Conservation (phyloP, 2,113 vertebrate genomes). For the Eubucco bourcierii region DNA sequence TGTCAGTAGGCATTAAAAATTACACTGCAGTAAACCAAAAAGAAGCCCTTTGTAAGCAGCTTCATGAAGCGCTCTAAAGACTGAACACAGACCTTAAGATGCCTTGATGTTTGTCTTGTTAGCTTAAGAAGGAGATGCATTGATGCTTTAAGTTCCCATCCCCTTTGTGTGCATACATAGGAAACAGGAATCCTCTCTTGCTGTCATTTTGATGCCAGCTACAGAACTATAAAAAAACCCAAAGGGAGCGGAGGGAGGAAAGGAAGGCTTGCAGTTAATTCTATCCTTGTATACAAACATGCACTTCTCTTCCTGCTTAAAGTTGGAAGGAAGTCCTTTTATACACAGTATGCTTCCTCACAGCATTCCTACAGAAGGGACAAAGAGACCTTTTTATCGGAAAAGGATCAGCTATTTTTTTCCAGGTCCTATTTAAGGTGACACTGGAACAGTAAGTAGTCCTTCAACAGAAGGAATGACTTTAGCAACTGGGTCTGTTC, state of each 20-base stretch:
- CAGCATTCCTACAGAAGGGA: neutral
- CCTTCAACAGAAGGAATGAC: neutral
- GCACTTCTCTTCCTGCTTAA: constrained; percentile 6
- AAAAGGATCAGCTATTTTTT: neutral
- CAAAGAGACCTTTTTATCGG: neutral
- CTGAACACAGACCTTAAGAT: neutral
- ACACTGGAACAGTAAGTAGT: neutral
- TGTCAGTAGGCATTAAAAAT: neutral
- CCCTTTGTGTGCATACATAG: neutral
- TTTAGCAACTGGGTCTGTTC: neutral
- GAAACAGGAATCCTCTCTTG: neutral
- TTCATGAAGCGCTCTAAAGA: neutral
- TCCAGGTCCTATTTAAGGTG: neutral
- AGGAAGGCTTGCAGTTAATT: constrained; percentile 9
- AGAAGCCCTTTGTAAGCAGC: neutral
- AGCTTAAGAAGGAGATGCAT: neutral
- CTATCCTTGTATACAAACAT: neutral
- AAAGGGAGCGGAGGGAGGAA: neutral
- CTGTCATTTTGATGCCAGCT: neutral
- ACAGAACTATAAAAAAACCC: neutral
- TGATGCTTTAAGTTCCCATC: neutral
- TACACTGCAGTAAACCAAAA: neutral
- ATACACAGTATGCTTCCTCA: neutral
- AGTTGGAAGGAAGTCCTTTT: constrained; percentile 12
- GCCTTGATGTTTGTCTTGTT: neutral